Evolutionary conservation across 2,797 vertebrate genomes (phyloP).

Genomic region (Siniperca undulata): DNA sequence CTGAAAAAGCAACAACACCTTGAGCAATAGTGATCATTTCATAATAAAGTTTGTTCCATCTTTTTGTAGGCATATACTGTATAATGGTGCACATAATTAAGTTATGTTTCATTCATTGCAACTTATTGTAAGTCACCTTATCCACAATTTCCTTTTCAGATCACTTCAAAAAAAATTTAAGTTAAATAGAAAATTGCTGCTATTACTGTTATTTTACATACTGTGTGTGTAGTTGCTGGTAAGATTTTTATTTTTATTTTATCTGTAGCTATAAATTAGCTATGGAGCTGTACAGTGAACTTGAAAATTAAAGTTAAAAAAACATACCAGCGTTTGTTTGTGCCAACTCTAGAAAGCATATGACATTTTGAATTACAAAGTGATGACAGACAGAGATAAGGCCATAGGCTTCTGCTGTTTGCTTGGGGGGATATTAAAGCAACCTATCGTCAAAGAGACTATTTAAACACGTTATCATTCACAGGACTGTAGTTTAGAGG

Average conservation of each 20-base stretch:
- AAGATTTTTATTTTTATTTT: neutral
- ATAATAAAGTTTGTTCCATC: constrained; percentile 39
- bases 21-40: constrained; percentile 10
- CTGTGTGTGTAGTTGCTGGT: neutral
- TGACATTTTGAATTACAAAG: neutral
- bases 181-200: neutral
- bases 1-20: constrained; percentile 20
- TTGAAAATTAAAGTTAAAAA: neutral
- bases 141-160: neutral
- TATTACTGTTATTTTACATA: neutral
- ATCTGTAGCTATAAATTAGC: constrained; percentile 28
- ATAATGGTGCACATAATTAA: no score
- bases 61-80: neutral
- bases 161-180: neutral
- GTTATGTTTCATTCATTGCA: neutral
- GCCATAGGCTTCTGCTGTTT: neutral
- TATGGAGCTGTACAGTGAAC: neutral
- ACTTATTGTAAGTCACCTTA: neutral
- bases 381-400: neutral
- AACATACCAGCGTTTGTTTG: fast-evolving
- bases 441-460: neutral
- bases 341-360: neutral
- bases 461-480: constrained; percentile 44
- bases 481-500: constrained; percentile 90
- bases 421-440: neutral